Conservation (phyloP, 2,888 invertebrate genomes). For the Idaea aversata region DNA sequence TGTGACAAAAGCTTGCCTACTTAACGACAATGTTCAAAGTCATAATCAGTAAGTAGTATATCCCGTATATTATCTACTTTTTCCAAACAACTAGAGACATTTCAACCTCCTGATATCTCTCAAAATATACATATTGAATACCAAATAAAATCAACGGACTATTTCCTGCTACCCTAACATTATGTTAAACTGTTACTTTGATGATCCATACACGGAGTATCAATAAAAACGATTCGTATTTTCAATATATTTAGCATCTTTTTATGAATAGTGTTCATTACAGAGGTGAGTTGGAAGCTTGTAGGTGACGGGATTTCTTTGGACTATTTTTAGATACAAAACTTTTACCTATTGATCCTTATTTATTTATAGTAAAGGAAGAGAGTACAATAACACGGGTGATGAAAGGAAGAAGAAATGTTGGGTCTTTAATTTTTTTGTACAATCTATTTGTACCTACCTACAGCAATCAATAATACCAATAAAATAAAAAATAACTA, state of each 20-base stretch:
- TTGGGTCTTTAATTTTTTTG: too few species aligned
- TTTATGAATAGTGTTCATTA: neutral
- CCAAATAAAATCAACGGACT: neutral
- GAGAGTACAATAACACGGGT: too few species aligned
- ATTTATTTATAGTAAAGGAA: neutral
- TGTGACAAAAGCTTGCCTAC: too few species aligned
- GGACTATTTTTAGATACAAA: neutral
- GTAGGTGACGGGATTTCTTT: neutral
- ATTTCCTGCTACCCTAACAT: neutral
- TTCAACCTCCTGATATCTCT: too few species aligned
- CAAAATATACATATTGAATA: neutral
- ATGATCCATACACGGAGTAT: neutral
- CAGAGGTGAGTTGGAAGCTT: neutral
- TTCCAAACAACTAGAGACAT: too few species aligned
- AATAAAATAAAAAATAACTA: too few species aligned
- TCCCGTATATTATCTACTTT: too few species aligned
- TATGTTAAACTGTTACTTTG: neutral
- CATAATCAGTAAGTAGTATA: too few species aligned
- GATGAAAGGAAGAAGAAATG: too few species aligned
- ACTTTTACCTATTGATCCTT: neutral
- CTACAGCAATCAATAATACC: too few species aligned
- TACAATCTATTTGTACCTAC: too few species aligned
- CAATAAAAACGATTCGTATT: neutral
- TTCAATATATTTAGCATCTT: neutral
- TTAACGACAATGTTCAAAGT: too few species aligned